A percentile compares a stretch with the other conserved stretches of the same genome.
phyloP scores from a whole-genome alignment of 1,140 invertebrate species.

The Papilio polyxenes region DNA sequence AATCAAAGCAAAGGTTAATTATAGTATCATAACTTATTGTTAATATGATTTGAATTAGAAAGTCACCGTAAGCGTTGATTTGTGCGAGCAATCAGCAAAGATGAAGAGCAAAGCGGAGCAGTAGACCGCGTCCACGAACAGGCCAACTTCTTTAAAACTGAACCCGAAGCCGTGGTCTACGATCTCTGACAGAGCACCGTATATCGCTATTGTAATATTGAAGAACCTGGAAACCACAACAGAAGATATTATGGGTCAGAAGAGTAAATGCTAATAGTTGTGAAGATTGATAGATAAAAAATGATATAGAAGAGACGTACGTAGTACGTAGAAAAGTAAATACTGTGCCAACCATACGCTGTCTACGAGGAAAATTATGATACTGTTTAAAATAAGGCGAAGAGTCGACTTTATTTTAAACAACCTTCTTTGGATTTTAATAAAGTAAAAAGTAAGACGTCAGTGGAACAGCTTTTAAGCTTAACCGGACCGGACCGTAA shows the following conservation, averaged over 20 bases:
- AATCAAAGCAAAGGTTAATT: too few relatives aligned
- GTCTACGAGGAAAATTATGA: too few relatives aligned
- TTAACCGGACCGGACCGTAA: too few relatives aligned
- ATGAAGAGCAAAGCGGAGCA: slow-evolving; percentile 81
- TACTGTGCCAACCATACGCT: too few relatives aligned
- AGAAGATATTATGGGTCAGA: background rate
- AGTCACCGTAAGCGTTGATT: slow-evolving; percentile 80
- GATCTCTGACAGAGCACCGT: slow-evolving; percentile 83
- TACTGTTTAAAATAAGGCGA: too few relatives aligned
- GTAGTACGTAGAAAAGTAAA: too few relatives aligned
- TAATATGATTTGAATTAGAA: background rate
- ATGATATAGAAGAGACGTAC: background rate
- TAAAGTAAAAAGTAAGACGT: too few relatives aligned
- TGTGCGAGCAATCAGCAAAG: slow-evolving; percentile 83
- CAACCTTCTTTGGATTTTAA: too few relatives aligned
- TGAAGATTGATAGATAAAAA: background rate
- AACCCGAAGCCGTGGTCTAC: slow-evolving; percentile 82
- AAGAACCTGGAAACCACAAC: slow-evolving; percentile 64
- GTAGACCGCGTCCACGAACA: slow-evolving; percentile 83
- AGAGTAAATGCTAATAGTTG: background rate
- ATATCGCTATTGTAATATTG: slow-evolving; percentile 80
- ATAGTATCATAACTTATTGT: too few relatives aligned
- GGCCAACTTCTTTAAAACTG: slow-evolving; percentile 83
- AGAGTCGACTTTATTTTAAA: too few relatives aligned
- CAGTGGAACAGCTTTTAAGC: too few relatives aligned